Base-by-base conservation (phyloP, 2,797 vertebrate genomes). In the Gymnothorax reevesii region DNA sequence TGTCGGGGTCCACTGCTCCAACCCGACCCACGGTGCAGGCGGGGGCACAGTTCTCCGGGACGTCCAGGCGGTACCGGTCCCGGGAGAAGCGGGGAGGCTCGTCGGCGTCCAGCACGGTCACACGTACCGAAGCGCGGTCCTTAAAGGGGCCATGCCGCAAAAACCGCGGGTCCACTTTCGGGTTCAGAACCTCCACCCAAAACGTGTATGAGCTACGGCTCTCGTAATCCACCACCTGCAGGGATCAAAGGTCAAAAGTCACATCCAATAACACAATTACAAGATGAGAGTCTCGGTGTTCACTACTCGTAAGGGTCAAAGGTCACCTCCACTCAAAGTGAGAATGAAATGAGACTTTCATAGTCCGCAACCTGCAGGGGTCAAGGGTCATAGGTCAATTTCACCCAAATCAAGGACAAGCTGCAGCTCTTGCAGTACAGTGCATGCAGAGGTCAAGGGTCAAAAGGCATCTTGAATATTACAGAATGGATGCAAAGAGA, bases 101-200 rank as follows among this genome's bases (percentile, higher is more conserved):
- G 3, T 97, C 97, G 0, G 96, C 97, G 0, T 98, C 97, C 20
- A 97, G 95, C 42, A 98, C 96, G 12, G 94, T 92, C 87, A 98
- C 95, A 0, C 95, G 95, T 27, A 98, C 96, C 0, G 95, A 95
- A 1, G 97, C 95, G 87, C 97, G 95, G 82, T 98, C 97, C 91
- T 98, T 98, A 91, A 98, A 98, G 87, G 97, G 97, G 13, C 97
- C 97, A 57, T 94, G 95, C 71, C 96, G 94, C 60, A 97, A 91
- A 91, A 96, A 98, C 5, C 96, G 95, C 0, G 97, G 92, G 85
- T 98, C 97, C 9, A 97, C 95, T 8, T 93, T 87, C 0, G 97
- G 96, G 93, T 98, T 98, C 88, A 95, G 91, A 17, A 97, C 97
- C 89, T 97, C 97, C 88, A 98, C 96, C 0, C 96, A 93, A 89